Evolutionary conservation across 1,140 invertebrate species (phyloP), one percentile per base, ranked within the genome.

Genomic region (Drosophila triauraria): DNA sequence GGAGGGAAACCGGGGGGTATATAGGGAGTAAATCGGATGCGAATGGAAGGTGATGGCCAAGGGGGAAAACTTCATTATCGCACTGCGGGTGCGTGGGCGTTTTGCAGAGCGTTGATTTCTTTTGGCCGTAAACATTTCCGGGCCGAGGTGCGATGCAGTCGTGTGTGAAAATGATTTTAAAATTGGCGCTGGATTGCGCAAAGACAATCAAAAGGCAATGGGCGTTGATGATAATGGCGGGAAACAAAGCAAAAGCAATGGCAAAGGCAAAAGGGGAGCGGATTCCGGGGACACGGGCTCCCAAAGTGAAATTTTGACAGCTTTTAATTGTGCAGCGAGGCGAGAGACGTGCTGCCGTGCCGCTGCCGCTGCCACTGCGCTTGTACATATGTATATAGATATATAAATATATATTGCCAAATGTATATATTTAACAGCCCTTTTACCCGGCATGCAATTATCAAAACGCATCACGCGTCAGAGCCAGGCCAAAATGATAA

Each of bases 161-260:
- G 85, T 90, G 85, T 90, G 85, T 90, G 85, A 90, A 90, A 90
- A 90, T 90, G 85, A 90, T 90, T 90, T 90, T 74, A 76, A 90
- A 90, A 90, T 90, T 85, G 78, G 57, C 68, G 85, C 77, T 64
- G 77, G 80, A 85, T 81, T 78, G 82, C 69, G 68, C 69, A 75
- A 67, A 84, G 80, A 87, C 84, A 87, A 88, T 88, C 84, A 88
- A 87, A 87, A 88, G 80, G 77, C 80, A 80, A 82, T 81, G 75
- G 59, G 64, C 74, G 56, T 77, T 77, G 63, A 77, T 77, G 74
- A 77, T 84, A 70, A 81, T 84, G 82, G 59, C 46, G 84, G 84
- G 70, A 83, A 80, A 83, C 62, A 79, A 81, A 82, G 78, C 65
- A 69, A 47, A 46, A 20, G 43, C 15, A 54, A 54, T 15, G 30